These are phyloP conservation scores for Gallinago media DNA, from an alignment of 2,113 vertebrate species.

Conservation along the genomic window DNA sequence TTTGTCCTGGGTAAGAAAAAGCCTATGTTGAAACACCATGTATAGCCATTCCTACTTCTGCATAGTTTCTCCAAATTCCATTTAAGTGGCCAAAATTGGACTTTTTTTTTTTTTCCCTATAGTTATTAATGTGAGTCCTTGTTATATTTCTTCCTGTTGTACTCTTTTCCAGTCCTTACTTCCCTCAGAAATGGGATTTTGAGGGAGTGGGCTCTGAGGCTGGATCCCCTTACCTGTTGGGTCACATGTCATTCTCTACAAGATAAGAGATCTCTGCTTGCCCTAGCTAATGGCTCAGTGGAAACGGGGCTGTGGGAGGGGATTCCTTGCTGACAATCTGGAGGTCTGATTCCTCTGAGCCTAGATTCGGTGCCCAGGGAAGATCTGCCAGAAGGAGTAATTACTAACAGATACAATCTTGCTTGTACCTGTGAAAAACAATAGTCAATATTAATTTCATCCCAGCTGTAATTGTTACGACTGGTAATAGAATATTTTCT, in stretches of 20 bases:
- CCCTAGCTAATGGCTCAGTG: not conserved
- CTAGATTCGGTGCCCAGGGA: not conserved
- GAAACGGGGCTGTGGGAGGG: not conserved
- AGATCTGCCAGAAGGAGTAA: not conserved
- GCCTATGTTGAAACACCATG: not conserved
- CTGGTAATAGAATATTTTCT: not conserved
- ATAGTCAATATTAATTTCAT: not conserved
- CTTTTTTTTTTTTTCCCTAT: too few relatives aligned
- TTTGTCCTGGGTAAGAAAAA: not conserved
- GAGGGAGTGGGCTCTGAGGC: not conserved
- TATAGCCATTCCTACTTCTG: not conserved
- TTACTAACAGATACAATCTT: not conserved
- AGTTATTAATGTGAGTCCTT: rapidly evolving
- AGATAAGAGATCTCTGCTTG: not conserved
- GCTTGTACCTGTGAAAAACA: not conserved
- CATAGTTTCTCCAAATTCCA: not conserved
- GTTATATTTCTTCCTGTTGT: not conserved
- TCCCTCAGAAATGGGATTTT: not conserved
- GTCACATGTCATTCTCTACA: rapidly evolving
- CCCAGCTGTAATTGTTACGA: not conserved
- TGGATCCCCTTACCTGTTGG: not conserved
- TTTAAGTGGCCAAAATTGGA: not conserved
- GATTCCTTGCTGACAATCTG: not conserved
- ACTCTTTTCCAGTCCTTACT: not conserved
- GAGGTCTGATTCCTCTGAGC: not conserved